Base-by-base conservation (phyloP, 1,140 invertebrate genomes). In the Lucilia cuprina region DNA sequence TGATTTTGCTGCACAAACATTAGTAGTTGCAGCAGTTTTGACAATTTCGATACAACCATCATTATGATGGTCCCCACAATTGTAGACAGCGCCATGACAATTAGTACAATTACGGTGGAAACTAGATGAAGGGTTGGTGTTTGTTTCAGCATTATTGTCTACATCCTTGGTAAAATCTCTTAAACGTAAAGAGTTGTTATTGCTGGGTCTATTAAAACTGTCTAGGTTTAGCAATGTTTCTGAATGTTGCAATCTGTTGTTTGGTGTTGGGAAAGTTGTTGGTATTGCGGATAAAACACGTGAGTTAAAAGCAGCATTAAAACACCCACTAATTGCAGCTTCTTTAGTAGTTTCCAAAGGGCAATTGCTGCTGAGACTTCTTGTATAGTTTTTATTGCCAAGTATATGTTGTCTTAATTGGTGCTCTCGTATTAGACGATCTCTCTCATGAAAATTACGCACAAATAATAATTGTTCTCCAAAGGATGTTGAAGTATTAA, bases 341-440 rank as follows among this genome's bases (percentile, higher is more conserved):
- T 55, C 13, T 35, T 25, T 34, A 34, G n/a, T 10, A 9, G 65
- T 21, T 70, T 70, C 65, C 10, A 70, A 21, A 25, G n/a, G 65
- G 19, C 19, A 70, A 21, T 49, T 49, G 41, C 25, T 78, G 17
- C 41, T 21, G 77, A 49, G 10, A n/a, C 47, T 80, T 3, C n/a
- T 9, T 12, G 41, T 49, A 14, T 14, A 50, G 19, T 19, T 50
- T n/a, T 47, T 49, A 21, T 41, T 80, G 41, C 30, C 82, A 49
- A 77, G 50, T 8, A 84, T 74, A 75, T 82, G 89, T 84, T 90
- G 88, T 77, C 90, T 88, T 82, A 91, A 86, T 84, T 91, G 89
- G 85, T 91, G 89, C 74, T 89, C 89, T 84, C 89, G 89, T 86
- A 91, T 91, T 74, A 88, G 89, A 65, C 89, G 89, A 88, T 91